These are phyloP conservation scores for Nannoperca obscura DNA, from an alignment of 2,797 vertebrate genomes.

Conservation along the genomic window DNA sequence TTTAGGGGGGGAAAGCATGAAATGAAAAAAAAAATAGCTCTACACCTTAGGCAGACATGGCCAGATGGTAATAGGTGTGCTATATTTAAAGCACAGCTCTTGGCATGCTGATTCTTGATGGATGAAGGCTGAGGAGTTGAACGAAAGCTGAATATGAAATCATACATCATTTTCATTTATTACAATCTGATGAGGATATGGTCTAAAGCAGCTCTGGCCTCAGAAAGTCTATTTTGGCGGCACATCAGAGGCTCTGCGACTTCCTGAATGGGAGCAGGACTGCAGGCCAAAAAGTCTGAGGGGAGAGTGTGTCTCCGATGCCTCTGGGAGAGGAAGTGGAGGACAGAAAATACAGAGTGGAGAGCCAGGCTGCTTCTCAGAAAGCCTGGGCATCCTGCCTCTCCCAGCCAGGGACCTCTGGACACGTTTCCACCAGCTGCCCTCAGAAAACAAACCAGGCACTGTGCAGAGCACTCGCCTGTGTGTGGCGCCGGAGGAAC, in stretches of 20 bases:
- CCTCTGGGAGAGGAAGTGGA: constrained; percentile 73
- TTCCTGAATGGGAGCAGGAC: constrained; percentile 78
- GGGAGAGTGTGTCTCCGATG: constrained; percentile 71
- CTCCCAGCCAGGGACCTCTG: constrained; percentile 77
- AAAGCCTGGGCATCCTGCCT: constrained; percentile 81
- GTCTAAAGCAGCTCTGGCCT: constrained; percentile 49
- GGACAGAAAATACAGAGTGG: constrained; percentile 67
- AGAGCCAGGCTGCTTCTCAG: constrained; percentile 66
- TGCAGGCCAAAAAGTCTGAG: constrained; percentile 67
- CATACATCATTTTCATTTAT: constrained; percentile 29
- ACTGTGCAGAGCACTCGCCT: constrained; percentile 65
- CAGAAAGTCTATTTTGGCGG: constrained; percentile 69
- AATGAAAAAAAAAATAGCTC: constrained; percentile 51
- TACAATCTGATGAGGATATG: constrained; percentile 41
- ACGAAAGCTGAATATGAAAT: constrained; percentile 37
- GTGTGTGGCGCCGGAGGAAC: constrained; percentile 48
- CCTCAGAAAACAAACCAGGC: constrained; percentile 77
- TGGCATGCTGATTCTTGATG: constrained; percentile 52
- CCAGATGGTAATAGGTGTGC: constrained; percentile 52
- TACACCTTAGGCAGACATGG: constrained; percentile 35
- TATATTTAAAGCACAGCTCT: constrained; percentile 48
- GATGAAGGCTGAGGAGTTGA: constrained; percentile 34
- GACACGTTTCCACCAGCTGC: constrained; percentile 83
- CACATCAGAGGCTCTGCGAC: constrained; percentile 72
- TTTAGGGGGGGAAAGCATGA: constrained; percentile 17